Percentiles rank a stretch among this genome's conserved stretches.
phyloP scores from a whole-genome alignment of 2,888 invertebrate species.

The Pristionchus exspectatus region DNA sequence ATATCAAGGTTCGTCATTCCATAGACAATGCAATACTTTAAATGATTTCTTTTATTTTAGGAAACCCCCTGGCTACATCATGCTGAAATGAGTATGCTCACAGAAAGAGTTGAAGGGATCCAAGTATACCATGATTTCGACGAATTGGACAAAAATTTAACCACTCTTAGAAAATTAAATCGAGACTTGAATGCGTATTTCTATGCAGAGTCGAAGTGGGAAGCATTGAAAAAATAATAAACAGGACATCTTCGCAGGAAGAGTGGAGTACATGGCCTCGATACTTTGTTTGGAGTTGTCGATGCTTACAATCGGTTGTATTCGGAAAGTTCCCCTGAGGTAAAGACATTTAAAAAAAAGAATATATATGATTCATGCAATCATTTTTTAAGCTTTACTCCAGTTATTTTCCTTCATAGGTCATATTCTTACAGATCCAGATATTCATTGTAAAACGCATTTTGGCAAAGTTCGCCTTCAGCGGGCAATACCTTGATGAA shows the following conservation, averaged over 20 bases:
- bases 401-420: too few relatives aligned
- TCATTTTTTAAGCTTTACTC: too few relatives aligned
- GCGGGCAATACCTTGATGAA: neutral
- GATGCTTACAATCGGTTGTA: neutral
- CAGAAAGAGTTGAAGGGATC: neutral
- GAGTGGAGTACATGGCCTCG: neutral
- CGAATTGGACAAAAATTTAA: neutral
- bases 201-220: neutral
- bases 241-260: neutral
- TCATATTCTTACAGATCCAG: neutral
- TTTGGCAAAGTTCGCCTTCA: neutral
- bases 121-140: neutral
- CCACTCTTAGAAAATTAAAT: neutral
- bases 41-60: neutral
- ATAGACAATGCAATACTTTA: too few relatives aligned
- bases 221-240: neutral
- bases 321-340: neutral
- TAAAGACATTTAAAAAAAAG: too few relatives aligned
- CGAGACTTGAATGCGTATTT: neutral
- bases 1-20: neutral
- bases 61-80: neutral
- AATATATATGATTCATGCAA: too few relatives aligned
- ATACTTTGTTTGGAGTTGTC: neutral
- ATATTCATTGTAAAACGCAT: neutral
- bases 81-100: neutral